Conservation (phyloP, 64 coral and sea anemone genomes). For the Dendrophyllia cribrosa region DNA sequence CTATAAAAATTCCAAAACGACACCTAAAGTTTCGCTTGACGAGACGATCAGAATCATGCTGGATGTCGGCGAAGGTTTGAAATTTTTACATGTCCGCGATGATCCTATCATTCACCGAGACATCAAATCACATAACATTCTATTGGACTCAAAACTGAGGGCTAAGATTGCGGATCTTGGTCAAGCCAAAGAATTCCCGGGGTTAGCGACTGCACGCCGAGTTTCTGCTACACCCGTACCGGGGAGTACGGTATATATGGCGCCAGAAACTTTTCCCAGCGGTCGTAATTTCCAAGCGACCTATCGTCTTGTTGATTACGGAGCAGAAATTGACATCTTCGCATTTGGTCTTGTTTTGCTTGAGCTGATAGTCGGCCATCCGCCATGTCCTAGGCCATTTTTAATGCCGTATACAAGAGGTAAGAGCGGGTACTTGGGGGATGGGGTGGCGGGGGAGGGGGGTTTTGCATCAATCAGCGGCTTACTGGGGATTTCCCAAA, state of each 20-base stretch:
- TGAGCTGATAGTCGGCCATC: background rate
- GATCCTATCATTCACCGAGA: slow-evolving; percentile 36
- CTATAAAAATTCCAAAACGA: slow-evolving; percentile 23
- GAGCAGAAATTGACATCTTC: slow-evolving; percentile 19
- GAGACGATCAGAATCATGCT: slow-evolving; percentile 29
- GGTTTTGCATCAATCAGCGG: no score
- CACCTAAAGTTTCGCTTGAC: slow-evolving; percentile 23
- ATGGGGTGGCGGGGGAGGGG: no score
- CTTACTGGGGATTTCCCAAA: no score
- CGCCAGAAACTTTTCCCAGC: slow-evolving; percentile 20
- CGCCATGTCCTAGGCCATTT: background rate
- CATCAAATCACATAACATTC: slow-evolving; percentile 35
- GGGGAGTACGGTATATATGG: background rate
- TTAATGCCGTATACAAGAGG: background rate
- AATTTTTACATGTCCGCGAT: slow-evolving; percentile 20
- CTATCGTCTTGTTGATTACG: background rate
- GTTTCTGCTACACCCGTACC: background rate
- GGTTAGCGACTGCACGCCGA: background rate
- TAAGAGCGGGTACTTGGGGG: background rate
- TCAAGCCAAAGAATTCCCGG: slow-evolving; percentile 14
- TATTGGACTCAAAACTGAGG: slow-evolving; percentile 21
- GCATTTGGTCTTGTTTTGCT: slow-evolving; percentile 31
- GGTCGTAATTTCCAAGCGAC: no score
- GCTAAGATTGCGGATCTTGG: slow-evolving; percentile 41
- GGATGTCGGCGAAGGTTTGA: slow-evolving; percentile 29